phyloP scores from a whole-genome alignment of 1,140 invertebrate species.

The Portunus trituberculatus region DNA sequence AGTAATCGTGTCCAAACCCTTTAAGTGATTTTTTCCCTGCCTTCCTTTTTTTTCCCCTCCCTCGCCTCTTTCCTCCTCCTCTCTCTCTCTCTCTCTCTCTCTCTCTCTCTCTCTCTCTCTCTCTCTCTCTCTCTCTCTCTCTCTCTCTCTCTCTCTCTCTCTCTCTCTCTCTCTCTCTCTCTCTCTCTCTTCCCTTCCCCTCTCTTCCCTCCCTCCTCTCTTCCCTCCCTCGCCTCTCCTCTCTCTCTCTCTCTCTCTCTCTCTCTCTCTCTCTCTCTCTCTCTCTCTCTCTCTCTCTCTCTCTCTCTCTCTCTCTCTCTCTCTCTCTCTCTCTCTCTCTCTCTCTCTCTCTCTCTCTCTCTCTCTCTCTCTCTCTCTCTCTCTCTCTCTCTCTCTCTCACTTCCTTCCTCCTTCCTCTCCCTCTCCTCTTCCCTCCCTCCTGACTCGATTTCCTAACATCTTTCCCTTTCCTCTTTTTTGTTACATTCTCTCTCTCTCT shows the following conservation, averaged over 20 bases:
- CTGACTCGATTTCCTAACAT: too few relatives aligned
- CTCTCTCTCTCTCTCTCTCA: not conserved
- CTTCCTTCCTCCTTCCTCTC: not conserved
- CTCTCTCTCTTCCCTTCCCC: not conserved
- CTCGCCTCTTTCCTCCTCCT: not conserved
- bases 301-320: not conserved
- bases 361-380: too few relatives aligned
- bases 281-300: not conserved
- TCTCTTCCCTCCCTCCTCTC: too few relatives aligned
- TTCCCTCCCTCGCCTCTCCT: not conserved
- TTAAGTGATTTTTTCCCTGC: not conserved
- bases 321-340: too few relatives aligned
- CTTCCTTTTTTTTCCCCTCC: not conserved
- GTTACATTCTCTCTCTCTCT: conserved; percentile 50
- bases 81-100: conserved; percentile 47
- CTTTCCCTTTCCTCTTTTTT: not conserved
- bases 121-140: conserved; percentile 58
- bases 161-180: not conserved
- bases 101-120: conserved; percentile 32
- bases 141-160: conserved; percentile 58
- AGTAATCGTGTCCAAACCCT: not conserved
- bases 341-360: not conserved
- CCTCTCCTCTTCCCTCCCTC: not conserved
- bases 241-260: not conserved
- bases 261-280: not conserved